Conservation (phyloP, 2,797 vertebrate species). For the Premnoplex brunnescens region DNA sequence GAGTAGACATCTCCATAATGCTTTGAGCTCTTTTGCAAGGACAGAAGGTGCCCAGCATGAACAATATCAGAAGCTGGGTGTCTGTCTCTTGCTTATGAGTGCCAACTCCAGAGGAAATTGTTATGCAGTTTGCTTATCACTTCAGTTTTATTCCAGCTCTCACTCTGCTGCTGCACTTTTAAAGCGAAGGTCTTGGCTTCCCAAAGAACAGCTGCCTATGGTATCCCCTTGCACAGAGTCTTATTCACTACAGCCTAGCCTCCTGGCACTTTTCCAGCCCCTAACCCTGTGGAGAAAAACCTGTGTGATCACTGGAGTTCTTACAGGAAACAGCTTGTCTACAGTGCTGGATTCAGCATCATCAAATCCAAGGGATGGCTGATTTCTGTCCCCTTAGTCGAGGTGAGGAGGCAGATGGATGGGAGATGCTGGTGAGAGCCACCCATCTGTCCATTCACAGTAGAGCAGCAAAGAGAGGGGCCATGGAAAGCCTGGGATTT, state of each 20-base stretch:
- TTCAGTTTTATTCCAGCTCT: neutral
- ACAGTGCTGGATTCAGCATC: neutral
- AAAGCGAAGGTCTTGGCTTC: neutral
- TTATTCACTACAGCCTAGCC: neutral
- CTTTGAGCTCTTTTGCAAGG: conserved; percentile 3
- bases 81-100: conserved; percentile 18
- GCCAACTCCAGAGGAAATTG: conserved; percentile 13
- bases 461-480: neutral
- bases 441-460: neutral
- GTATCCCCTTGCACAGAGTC: neutral
- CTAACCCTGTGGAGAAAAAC: neutral
- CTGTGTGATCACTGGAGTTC: neutral
- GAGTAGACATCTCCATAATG: neutral
- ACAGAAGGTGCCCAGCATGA: conserved; percentile 53
- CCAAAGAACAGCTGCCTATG: neutral
- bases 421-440: neutral
- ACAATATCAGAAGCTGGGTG: conserved; percentile 1
- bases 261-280: neutral
- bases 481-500: neutral
- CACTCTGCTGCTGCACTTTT: neutral
- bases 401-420: neutral
- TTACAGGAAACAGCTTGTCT: neutral
- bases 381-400: neutral
- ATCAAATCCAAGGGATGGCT: neutral
- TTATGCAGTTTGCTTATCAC: neutral